These are phyloP conservation scores for Sebastes iracundus DNA, from an alignment of 2,797 vertebrate genomes.

Conservation along the genomic window DNA sequence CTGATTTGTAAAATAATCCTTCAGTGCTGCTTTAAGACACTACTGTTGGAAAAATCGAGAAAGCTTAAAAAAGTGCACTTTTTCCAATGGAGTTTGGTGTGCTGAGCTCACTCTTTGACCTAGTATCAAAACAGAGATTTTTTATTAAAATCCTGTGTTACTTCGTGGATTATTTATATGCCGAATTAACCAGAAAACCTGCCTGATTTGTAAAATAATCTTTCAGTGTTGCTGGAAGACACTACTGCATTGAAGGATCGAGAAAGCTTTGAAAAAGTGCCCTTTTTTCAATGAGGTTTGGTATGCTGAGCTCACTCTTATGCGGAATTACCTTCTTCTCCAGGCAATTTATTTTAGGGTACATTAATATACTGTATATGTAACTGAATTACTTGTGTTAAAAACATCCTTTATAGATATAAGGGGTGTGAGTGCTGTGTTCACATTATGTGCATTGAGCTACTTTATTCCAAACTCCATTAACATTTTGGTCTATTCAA, in stretches of 20 bases:
- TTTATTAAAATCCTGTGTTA: not conserved
- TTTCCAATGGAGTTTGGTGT: not conserved
- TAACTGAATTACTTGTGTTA: not conserved
- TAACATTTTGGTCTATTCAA: too few relatives aligned
- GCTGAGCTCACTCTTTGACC: not conserved
- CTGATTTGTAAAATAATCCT: not conserved
- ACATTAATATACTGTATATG: not conserved
- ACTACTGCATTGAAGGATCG: fast-evolving
- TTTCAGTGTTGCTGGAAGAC: not conserved
- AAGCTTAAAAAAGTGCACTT: not conserved
- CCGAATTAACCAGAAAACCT: not conserved
- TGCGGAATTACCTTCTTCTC: not conserved
- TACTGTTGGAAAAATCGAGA: fast-evolving
- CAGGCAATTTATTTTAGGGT: not conserved
- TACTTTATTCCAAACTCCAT: too few relatives aligned
- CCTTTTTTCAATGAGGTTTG: not conserved
- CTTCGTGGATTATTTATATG: not conserved
- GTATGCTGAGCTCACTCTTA: not conserved
- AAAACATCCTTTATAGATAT: too few relatives aligned
- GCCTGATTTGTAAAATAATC: not conserved
- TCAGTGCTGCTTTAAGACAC: not conserved
- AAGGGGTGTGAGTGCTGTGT: not conserved
- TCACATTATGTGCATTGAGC: not conserved
- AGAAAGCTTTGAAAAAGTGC: not conserved
- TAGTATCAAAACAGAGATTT: too few relatives aligned